These are phyloP conservation scores for Nematostella vectensis DNA, from an alignment of 92 coral and sea anemone genomes.

Conservation along the genomic window DNA sequence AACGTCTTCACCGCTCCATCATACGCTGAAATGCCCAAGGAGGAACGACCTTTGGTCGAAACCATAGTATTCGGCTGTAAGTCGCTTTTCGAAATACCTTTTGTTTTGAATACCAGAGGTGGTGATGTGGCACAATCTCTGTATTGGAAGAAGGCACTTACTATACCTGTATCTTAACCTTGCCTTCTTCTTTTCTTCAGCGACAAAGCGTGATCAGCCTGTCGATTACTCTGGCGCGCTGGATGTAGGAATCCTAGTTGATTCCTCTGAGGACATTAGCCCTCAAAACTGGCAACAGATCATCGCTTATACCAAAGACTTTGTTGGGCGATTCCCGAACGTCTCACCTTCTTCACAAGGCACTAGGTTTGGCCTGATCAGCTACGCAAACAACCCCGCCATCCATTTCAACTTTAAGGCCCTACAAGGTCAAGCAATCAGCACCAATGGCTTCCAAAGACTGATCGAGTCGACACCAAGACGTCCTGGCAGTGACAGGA, in stretches of 20 bases:
- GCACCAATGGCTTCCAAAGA: slow-evolving; percentile 18
- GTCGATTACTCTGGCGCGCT: slow-evolving; percentile 23
- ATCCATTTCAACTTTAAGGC: slow-evolving; percentile 38
- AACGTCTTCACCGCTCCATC: slow-evolving; percentile 8
- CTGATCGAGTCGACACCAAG: slow-evolving; percentile 39
- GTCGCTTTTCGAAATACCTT: slow-evolving; percentile 6
- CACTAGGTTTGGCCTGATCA: slow-evolving; percentile 45
- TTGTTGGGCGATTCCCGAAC: slow-evolving; percentile 38
- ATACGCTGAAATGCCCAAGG: background rate
- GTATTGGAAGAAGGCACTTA: no score
- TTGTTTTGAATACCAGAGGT: slow-evolving; percentile 7
- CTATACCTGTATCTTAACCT: no score
- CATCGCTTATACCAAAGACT: slow-evolving; percentile 29
- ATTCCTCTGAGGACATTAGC: slow-evolving; percentile 52
- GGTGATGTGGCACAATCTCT: no score
- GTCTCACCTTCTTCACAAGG: slow-evolving; percentile 44
- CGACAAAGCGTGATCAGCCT: background rate
- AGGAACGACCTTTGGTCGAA: slow-evolving; percentile 1
- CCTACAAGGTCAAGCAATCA: slow-evolving; percentile 39
- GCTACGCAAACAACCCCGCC: slow-evolving; percentile 35
- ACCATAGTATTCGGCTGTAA: slow-evolving; percentile 7
- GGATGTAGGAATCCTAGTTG: slow-evolving; percentile 54
- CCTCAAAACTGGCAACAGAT: slow-evolving; percentile 42
- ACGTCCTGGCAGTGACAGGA: slow-evolving; percentile 36
- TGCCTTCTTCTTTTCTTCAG: background rate